Evolutionary conservation across 2,113 vertebrate species (phyloP), one percentile per base, ranked within the genome.

Genomic region (Asarcornis scutulata): DNA sequence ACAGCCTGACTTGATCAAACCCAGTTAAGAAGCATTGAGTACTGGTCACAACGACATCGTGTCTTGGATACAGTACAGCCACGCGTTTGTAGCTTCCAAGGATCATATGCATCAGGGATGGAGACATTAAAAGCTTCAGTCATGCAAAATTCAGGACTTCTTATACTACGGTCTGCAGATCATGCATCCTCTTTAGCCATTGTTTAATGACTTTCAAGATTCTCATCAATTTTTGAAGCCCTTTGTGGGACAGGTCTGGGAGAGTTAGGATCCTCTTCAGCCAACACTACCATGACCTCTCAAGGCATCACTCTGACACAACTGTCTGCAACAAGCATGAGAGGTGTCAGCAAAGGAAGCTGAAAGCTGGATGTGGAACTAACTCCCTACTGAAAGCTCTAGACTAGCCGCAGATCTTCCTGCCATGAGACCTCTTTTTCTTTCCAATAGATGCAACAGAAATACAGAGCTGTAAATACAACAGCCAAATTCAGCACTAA

Each of bases 191-290:
- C 72, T 88, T 77, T 78, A 92, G 52, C 31, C 72, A 74, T 59
- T 42, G n/a, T 46, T 88, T 85, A 66, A 76, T n/a, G 13, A 55
- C 63, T 95, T 94, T 91, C 62, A 91, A 87, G 71, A 83, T 73
- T 80, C 50, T 83, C 46, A 58, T 21, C 48, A 78, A 60, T 85
- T 76, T 87, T 91, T 66, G 87, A 69, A 82, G 60, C 12, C 32
- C 67, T 87, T 88, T 71, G 46, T 60, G 42, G 66, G 52, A 72
- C 42, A 75, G 46, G 34, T 88, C 56, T 42, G 60, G 76, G 15
- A 25, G 11, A 81, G 4, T 32, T 63, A 71, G 56, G 20, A 80
- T 74, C 25, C 68, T 76, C 44, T 87, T 85, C 72, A 86, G 22
- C 55, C 40, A 77, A 66, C 5, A 12, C 17, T 62, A 91, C 87